Evolutionary conservation across 2,797 vertebrate species (phyloP).

Genomic region (Sorex maritimensis): DNA sequence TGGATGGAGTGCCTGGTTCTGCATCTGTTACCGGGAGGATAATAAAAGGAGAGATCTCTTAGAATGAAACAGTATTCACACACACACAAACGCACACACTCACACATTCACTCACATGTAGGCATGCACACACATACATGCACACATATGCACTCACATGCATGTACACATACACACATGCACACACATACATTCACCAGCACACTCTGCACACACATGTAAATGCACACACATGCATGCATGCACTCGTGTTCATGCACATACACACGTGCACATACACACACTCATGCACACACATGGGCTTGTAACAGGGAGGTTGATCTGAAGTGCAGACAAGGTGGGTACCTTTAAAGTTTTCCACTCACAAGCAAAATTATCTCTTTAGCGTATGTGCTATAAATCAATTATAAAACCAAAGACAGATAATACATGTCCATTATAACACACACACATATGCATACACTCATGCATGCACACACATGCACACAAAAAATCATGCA

Average conservation of each 20-base stretch:
- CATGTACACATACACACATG: neutral
- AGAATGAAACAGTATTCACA: neutral
- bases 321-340: no score
- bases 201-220: no score
- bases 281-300: neutral
- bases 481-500: neutral
- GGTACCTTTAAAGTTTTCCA: no score
- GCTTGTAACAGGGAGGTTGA: no score
- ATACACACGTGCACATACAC: neutral
- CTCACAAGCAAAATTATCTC: no score
- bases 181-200: neutral
- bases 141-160: rapidly evolving
- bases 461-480: neutral
- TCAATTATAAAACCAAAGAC: no score
- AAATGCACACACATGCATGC: no score
- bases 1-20: neutral
- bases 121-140: no score
- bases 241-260: neutral
- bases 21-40: neutral
- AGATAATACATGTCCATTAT: no score
- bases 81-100: no score
- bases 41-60: neutral
- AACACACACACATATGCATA: neutral
- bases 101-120: no score
- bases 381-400: no score